These are phyloP conservation scores for Pituophis catenifer DNA, from an alignment of 2,113 vertebrate species.

Conservation along the genomic window DNA sequence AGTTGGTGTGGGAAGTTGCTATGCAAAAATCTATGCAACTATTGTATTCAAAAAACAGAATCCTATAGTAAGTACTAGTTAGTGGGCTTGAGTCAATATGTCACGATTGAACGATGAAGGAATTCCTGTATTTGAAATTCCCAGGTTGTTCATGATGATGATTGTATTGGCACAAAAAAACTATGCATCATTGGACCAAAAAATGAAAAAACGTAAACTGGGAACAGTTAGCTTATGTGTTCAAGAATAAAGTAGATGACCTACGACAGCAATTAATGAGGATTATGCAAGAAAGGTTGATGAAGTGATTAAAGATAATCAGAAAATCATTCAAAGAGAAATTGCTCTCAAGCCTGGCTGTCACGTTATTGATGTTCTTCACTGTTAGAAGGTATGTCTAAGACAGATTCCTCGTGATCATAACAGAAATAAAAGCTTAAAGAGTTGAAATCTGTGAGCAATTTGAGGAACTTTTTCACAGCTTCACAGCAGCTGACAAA, in stretches of 20 bases:
- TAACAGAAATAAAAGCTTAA: background rate
- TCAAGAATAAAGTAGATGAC: background rate
- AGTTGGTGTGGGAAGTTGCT: background rate
- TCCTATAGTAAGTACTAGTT: background rate
- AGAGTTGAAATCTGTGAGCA: background rate
- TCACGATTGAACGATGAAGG: background rate
- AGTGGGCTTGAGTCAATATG: background rate
- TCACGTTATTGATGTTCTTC: background rate
- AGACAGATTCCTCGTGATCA: background rate
- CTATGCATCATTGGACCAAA: background rate
- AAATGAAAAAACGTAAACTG: background rate
- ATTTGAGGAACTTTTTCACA: background rate
- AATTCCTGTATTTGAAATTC: background rate
- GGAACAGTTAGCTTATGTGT: background rate
- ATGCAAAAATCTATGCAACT: background rate
- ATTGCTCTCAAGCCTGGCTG: background rate
- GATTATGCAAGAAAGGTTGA: background rate
- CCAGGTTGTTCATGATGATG: background rate
- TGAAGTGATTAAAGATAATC: background rate
- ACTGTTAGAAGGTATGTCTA: background rate
- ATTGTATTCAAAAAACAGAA: background rate
- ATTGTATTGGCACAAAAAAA: background rate
- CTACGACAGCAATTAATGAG: background rate
- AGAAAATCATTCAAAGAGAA: background rate
- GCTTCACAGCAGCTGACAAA: background rate